Evolutionary conservation across 1,140 invertebrate species (phyloP).

Genomic region (Drosophila kanapiae): DNA sequence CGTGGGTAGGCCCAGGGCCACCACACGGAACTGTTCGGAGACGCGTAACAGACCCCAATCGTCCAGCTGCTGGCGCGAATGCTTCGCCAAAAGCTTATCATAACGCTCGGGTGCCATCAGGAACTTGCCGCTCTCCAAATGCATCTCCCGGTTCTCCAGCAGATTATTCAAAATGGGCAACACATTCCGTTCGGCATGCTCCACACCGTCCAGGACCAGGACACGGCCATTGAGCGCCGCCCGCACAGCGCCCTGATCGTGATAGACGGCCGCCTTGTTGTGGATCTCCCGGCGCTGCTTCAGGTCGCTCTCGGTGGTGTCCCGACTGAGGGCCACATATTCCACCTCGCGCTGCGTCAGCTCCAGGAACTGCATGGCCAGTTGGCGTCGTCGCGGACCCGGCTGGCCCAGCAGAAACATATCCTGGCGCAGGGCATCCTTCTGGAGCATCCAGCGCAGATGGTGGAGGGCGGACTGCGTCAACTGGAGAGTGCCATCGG

Average conservation of each 20-base stretch:
- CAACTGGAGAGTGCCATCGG: constrained; percentile 85
- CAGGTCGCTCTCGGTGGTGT: constrained; percentile 98
- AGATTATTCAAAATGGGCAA: constrained; percentile 99
- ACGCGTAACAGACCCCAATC: constrained; percentile 95
- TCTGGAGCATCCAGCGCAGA: constrained; percentile 97
- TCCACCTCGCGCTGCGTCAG: constrained; percentile 95
- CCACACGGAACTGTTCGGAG: constrained; percentile 95
- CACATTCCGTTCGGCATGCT: constrained; percentile 98
- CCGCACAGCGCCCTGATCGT: constrained; percentile 97
- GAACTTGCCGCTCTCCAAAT: constrained; percentile 98
- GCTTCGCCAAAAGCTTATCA: constrained; percentile 94
- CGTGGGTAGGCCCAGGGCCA: constrained; percentile 95
- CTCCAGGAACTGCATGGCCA: constrained; percentile 95
- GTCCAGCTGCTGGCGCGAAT: constrained; percentile 88
- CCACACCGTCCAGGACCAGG: constrained; percentile 97
- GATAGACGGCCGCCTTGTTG: constrained; percentile 94
- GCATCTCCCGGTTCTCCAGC: constrained; percentile 99
- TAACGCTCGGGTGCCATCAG: constrained; percentile 95
- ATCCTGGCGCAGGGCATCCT: constrained; percentile 96
- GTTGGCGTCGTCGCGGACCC: constrained; percentile 89
- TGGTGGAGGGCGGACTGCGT: constrained; percentile 92
- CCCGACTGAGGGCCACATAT: constrained; percentile 96
- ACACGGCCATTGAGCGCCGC: constrained; percentile 95
- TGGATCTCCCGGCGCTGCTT: constrained; percentile 98
- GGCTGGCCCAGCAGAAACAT: constrained; percentile 97